Evolutionary conservation across 2,888 invertebrate genomes (phyloP).

Genomic region (Xestia ashworthii): DNA sequence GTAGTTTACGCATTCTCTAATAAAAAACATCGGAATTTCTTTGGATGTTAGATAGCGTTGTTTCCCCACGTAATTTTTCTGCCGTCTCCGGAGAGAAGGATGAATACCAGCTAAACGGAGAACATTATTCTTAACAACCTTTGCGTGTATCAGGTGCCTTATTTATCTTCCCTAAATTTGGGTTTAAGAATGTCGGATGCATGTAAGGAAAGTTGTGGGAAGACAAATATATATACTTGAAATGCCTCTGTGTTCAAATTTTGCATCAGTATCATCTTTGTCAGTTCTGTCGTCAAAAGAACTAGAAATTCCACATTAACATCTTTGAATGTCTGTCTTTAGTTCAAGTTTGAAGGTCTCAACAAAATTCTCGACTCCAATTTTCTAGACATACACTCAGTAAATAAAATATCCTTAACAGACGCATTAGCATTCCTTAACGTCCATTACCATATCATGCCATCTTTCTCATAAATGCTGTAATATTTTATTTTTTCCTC

Average conservation of each 20-base stretch:
- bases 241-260: background rate
- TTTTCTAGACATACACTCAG: conserved; percentile 1
- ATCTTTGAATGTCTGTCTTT: background rate
- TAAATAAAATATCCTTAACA: conserved; percentile 24
- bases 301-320: background rate
- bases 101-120: conserved; percentile 65
- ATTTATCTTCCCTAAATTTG: conserved; percentile 68
- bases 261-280: background rate
- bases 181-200: conserved; percentile 8
- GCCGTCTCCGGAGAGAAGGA: conserved; percentile 61
- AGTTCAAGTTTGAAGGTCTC: conserved; percentile 5
- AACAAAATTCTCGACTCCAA: conserved; percentile 1
- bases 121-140: conserved; percentile 67
- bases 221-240: background rate
- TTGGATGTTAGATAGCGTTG: conserved; percentile 56
- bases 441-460: conserved; percentile 38
- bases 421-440: conserved; percentile 29
- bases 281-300: background rate
- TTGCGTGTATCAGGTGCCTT: conserved; percentile 58
- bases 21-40: conserved; percentile 50
- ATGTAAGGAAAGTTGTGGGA: background rate
- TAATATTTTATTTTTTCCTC: conserved; percentile 11
- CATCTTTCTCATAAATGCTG: conserved; percentile 60
- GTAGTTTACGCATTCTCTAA: conserved; percentile 35
- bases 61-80: conserved; percentile 68